Percentiles rank a stretch among this genome's conserved stretches.
Conservation (phyloP, 2,113 vertebrate species). For the Macquaria australasica region DNA sequence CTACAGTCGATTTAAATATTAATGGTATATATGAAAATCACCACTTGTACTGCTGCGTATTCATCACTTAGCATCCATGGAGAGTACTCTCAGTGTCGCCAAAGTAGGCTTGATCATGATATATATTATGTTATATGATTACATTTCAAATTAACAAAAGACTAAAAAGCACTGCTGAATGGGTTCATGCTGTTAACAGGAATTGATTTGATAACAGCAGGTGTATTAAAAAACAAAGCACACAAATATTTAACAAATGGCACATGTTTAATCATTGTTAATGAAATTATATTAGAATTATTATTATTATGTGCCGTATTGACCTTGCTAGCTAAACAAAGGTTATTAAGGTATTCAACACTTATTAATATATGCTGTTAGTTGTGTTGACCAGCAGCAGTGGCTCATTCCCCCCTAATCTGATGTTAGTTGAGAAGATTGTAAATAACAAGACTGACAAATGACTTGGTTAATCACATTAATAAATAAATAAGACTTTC, state of each 20-base stretch:
- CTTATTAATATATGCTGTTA: too few species aligned
- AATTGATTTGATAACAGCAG: not conserved
- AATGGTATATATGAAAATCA: slow-evolving; percentile 15
- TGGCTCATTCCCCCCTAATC: too few species aligned
- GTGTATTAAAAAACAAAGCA: not conserved
- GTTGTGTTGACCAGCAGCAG: too few species aligned
- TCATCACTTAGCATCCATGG: slow-evolving; percentile 30
- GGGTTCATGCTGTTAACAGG: not conserved
- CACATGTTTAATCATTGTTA: not conserved
- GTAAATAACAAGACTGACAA: not conserved
- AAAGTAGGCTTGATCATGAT: slow-evolving; percentile 16
- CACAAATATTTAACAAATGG: not conserved
- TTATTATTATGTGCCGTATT: not conserved
- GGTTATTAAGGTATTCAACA: not conserved
- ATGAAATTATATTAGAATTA: not conserved
- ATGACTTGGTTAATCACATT: not conserved
- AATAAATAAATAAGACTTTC: not conserved
- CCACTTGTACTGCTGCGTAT: slow-evolving; percentile 9
- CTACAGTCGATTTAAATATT: slow-evolving; percentile 33
- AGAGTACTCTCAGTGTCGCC: slow-evolving; percentile 20
- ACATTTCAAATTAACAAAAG: slow-evolving; percentile 5
- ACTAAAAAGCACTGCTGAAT: not conserved
- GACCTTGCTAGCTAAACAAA: not conserved
- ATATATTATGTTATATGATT: not conserved
- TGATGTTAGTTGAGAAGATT: not conserved